These are phyloP conservation scores for Lasioglossum vierecki DNA, from an alignment of 2,888 invertebrate genomes.

Conservation along the genomic window DNA sequence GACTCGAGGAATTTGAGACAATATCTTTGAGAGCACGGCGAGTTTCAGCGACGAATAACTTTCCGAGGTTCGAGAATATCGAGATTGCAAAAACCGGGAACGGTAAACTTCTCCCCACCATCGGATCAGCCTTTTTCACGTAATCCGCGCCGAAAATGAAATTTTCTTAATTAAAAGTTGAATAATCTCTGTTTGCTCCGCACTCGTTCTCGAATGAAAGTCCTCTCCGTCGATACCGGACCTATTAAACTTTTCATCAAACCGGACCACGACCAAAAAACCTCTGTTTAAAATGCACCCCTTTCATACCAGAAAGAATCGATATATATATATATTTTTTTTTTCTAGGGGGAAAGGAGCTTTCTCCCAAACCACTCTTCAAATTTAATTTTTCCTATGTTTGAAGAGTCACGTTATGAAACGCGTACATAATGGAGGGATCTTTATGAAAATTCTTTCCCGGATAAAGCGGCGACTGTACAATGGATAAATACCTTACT, in stretches of 20 bases:
- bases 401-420: neutral
- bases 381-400: constrained; percentile 18
- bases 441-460: neutral
- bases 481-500: neutral
- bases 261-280: neutral
- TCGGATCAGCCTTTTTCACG: neutral
- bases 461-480: neutral
- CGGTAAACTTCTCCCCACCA: constrained; percentile 22
- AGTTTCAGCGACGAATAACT: constrained; percentile 20
- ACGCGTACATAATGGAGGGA: neutral
- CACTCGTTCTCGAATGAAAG: neutral
- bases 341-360: neutral
- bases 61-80: constrained; percentile 1
- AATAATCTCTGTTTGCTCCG: constrained; percentile 19
- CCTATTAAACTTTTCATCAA: neutral
- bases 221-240: neutral
- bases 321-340: too few relatives aligned
- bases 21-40: constrained; percentile 17
- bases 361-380: neutral
- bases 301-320: neutral
- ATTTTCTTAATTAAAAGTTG: constrained; percentile 51
- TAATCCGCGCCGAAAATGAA: constrained; percentile 18
- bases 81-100: constrained; percentile 14
- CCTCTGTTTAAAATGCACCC: neutral
- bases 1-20: constrained; percentile 29